These are phyloP conservation scores for Anas flavirostris DNA, from an alignment of 2,797 vertebrate genomes.

Conservation along the genomic window DNA sequence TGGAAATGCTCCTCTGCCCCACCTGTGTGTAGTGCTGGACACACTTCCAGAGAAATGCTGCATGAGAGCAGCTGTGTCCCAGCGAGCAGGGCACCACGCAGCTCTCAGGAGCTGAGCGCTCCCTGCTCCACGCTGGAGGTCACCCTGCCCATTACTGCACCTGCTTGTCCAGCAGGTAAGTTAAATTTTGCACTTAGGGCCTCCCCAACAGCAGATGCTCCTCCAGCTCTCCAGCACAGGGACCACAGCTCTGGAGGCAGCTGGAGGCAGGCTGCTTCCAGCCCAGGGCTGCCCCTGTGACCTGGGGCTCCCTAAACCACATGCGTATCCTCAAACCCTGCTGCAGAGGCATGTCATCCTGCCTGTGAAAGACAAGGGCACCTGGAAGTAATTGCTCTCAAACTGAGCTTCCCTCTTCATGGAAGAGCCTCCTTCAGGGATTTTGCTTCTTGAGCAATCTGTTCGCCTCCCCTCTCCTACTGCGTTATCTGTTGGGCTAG, in stretches of 20 bases:
- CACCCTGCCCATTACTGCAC: background rate
- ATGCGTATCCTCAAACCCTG: accelerated
- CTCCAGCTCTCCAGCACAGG: background rate
- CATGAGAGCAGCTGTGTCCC: background rate
- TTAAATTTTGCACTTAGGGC: too few relatives aligned
- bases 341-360: background rate
- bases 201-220: background rate
- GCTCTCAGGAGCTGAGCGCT: background rate
- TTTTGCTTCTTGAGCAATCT: background rate
- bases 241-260: too few relatives aligned
- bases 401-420: background rate
- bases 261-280: background rate
- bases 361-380: background rate
- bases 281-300: accelerated
- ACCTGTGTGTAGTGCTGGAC: background rate
- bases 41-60: background rate
- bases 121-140: accelerated
- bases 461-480: background rate
- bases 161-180: background rate
- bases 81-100: background rate
- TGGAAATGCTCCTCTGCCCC: background rate
- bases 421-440: too few relatives aligned
- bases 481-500: background rate
- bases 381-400: background rate
- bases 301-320: background rate